Evolutionary conservation across 2,888 invertebrate species (phyloP).

Genomic region (Theodoxus fluviatilis): DNA sequence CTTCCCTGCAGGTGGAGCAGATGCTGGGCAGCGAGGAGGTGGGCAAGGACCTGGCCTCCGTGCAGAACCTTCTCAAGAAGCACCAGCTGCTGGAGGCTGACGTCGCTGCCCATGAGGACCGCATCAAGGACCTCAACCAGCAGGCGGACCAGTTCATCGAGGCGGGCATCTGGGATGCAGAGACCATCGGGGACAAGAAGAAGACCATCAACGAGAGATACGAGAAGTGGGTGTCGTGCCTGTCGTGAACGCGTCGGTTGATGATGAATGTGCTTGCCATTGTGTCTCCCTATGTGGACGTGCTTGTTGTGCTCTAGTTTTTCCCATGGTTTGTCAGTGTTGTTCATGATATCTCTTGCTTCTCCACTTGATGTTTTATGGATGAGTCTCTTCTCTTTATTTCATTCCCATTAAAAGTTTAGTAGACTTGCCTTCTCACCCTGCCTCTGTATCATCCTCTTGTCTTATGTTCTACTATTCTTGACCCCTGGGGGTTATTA

Average conservation of each 20-base stretch:
- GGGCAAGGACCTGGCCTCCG: slow-evolving; percentile 96
- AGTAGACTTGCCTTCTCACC: not conserved
- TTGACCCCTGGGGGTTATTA: too few relatives aligned
- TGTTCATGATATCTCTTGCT: too few relatives aligned
- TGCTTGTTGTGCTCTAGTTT: not conserved
- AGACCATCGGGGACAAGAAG: slow-evolving; percentile 89
- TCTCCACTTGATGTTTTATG: not conserved
- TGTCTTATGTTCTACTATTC: too few relatives aligned
- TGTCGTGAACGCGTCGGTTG: too few relatives aligned
- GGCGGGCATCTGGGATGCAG: slow-evolving; percentile 96
- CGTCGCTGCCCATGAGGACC: slow-evolving; percentile 82
- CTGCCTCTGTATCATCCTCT: not conserved
- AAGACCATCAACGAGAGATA: slow-evolving; percentile 96
- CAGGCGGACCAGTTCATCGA: slow-evolving; percentile 89
- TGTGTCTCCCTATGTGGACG: not conserved
- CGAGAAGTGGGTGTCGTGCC: slow-evolving; percentile 68
- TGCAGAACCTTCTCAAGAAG: slow-evolving; percentile 88
- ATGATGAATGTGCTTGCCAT: slow-evolving; percentile 28
- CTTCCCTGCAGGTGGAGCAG: slow-evolving; percentile 76
- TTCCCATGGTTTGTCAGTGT: not conserved
- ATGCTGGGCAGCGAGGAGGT: slow-evolving; percentile 94
- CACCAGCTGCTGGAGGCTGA: slow-evolving; percentile 98
- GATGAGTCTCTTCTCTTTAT: not conserved
- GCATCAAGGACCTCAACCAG: slow-evolving; percentile 82
- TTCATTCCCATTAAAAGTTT: not conserved